Percentiles rank a stretch among this genome's conserved stretches.
Conservation (phyloP, 2,797 vertebrate genomes). For the Hippocampus kuda region DNA sequence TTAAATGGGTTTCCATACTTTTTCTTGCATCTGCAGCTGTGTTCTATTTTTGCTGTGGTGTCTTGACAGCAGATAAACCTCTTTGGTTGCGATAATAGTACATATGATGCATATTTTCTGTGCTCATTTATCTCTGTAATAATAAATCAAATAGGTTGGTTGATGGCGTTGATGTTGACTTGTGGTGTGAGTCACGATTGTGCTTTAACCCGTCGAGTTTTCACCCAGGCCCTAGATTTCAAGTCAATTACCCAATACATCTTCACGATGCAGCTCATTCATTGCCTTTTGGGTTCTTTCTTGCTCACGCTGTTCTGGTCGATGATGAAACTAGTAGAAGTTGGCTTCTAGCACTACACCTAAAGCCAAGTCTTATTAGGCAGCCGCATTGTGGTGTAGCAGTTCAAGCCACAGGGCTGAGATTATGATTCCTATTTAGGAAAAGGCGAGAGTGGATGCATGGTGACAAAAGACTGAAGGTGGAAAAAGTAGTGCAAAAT, state of each 20-base stretch:
- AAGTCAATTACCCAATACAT: background rate
- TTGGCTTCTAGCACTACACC: constrained; percentile 39
- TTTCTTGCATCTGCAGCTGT: background rate
- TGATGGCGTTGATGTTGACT: background rate
- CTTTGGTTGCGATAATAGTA: background rate
- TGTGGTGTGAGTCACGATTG: background rate
- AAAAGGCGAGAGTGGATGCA: constrained; percentile 26
- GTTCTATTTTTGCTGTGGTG: background rate
- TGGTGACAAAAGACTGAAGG: constrained; percentile 22
- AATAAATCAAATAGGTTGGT: background rate
- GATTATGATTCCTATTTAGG: constrained; percentile 48
- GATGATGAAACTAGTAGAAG: constrained; percentile 52
- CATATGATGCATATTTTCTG: background rate
- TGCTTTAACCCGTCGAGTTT: background rate
- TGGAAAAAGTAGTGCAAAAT: constrained; percentile 15
- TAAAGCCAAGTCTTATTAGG: constrained; percentile 59
- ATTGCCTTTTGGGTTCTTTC: background rate
- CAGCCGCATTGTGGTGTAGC: constrained; percentile 55
- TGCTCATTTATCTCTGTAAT: background rate
- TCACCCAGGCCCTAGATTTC: background rate
- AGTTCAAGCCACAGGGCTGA: constrained; percentile 59
- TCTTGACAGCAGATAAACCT: background rate
- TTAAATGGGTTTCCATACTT: background rate
- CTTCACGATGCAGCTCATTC: background rate
- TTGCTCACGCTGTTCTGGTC: constrained; percentile 40